A percentile compares a stretch with the other conserved stretches of the same genome.
phyloP scores from a whole-genome alignment of 2,888 invertebrate genomes.

The Parelbella ahira region DNA sequence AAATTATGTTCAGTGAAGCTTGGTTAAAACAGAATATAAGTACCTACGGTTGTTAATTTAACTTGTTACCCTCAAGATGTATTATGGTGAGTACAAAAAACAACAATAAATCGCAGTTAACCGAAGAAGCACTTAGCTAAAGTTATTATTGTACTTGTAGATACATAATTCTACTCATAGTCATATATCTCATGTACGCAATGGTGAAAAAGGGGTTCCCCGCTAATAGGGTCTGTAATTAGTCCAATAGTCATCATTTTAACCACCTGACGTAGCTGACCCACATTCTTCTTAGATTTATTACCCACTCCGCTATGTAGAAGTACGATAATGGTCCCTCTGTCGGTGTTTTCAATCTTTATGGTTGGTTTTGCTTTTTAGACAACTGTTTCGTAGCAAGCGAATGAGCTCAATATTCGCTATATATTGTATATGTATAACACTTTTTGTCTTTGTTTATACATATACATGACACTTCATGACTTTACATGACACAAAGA shows the following conservation, averaged over 20 bases:
- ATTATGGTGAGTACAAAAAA: too few species aligned
- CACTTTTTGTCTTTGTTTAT: too few species aligned
- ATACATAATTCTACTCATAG: not conserved
- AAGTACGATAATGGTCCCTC: slow-evolving; percentile 19
- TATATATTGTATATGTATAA: too few species aligned
- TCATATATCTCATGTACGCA: slow-evolving; percentile 12
- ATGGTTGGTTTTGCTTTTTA: slow-evolving; percentile 21
- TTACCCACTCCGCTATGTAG: slow-evolving; percentile 31
- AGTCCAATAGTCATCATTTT: slow-evolving; percentile 37
- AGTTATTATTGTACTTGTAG: slow-evolving; percentile 10
- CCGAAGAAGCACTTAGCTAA: slow-evolving; percentile 1
- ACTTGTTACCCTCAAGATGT: too few species aligned
- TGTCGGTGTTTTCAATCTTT: slow-evolving; percentile 23
- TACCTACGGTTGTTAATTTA: too few species aligned
- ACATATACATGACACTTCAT: too few species aligned
- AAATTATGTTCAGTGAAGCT: too few species aligned
- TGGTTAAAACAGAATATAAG: too few species aligned
- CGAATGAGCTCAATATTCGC: too few species aligned
- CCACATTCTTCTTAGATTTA: slow-evolving; percentile 50
- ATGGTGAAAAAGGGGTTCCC: slow-evolving; percentile 16
- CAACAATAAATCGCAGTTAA: slow-evolving; percentile 9
- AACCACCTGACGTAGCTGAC: slow-evolving; percentile 42
- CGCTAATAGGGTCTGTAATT: slow-evolving; percentile 33
- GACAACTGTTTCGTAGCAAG: slow-evolving; percentile 20
- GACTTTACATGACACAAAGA: too few species aligned